Percentiles rank a stretch among this genome's conserved stretches.
phyloP scores from a whole-genome alignment of 2,797 vertebrate genomes.

The Austrolebias charrua region DNA sequence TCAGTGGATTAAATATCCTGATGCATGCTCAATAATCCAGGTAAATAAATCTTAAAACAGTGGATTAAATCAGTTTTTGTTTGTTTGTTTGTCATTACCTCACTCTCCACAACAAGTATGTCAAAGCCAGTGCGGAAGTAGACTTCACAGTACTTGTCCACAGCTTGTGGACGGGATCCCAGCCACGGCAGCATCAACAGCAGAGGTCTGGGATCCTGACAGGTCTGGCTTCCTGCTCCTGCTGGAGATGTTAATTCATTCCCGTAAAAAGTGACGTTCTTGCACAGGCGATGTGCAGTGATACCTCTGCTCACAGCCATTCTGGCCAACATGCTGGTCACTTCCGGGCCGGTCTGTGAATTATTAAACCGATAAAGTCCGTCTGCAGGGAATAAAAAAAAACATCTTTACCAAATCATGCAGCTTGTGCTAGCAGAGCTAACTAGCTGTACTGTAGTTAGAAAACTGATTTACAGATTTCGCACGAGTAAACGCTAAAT shows the following conservation, averaged over 20 bases:
- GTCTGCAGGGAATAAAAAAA: too few relatives aligned
- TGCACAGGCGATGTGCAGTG: conserved; percentile 64
- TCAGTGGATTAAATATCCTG: too few relatives aligned
- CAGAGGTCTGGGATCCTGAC: conserved; percentile 50
- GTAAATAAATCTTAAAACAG: too few relatives aligned
- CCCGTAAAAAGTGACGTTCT: conserved; percentile 68
- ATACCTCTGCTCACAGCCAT: conserved; percentile 49
- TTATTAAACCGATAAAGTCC: too few relatives aligned
- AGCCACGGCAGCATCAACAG: conserved; percentile 80
- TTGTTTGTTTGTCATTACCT: conserved; percentile 36
- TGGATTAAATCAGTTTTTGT: too few relatives aligned
- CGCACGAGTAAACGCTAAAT: too few relatives aligned
- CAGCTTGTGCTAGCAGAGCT: too few relatives aligned
- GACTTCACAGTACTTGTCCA: conserved; percentile 75
- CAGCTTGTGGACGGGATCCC: conserved; percentile 62
- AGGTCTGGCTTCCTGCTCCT: background rate
- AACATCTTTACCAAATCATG: too few relatives aligned
- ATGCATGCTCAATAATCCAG: too few relatives aligned
- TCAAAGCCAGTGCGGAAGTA: conserved; percentile 75
- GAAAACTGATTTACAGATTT: too few relatives aligned
- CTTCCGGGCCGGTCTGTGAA: too few relatives aligned
- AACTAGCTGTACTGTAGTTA: too few relatives aligned
- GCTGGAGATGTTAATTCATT: conserved; percentile 47
- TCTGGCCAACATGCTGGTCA: conserved; percentile 61
- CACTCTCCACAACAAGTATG: conserved; percentile 75